Conservation (phyloP, 2,888 invertebrate genomes). For the Pherbina coryleti region DNA sequence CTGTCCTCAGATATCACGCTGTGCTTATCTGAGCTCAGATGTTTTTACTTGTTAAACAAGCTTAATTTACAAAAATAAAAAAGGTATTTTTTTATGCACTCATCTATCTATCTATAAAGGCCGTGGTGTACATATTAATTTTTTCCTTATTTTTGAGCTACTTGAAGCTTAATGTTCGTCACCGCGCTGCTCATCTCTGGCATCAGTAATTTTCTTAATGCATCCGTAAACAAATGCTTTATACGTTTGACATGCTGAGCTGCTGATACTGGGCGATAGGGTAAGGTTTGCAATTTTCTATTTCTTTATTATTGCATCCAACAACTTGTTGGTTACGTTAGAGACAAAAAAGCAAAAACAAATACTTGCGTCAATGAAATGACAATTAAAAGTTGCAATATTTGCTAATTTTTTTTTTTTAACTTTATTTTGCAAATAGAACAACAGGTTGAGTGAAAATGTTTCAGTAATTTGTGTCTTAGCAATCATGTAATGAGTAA, state of each 20-base stretch:
- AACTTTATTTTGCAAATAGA: too few species aligned
- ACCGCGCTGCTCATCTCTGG: background rate
- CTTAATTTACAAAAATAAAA: conserved; percentile 61
- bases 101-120: background rate
- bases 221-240: conserved; percentile 53
- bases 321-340: too few species aligned
- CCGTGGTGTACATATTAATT: background rate
- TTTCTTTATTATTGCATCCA: too few species aligned
- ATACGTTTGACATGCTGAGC: background rate
- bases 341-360: too few species aligned
- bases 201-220: conserved; percentile 41
- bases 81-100: conserved; percentile 15
- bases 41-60: conserved; percentile 28
- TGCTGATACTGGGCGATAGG: too few species aligned
- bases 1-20: conserved; percentile 23
- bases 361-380: too few species aligned
- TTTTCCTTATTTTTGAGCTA: background rate
- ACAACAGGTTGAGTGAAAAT: too few species aligned
- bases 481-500: too few species aligned
- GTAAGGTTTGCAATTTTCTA: background rate
- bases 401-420: too few species aligned
- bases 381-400: too few species aligned
- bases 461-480: too few species aligned
- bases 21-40: conserved; percentile 49
- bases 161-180: conserved; percentile 30